Evolutionary conservation across 2,797 vertebrate genomes (phyloP), one percentile per base, ranked within the genome.

Genomic region (Hafferia zeledoni): DNA sequence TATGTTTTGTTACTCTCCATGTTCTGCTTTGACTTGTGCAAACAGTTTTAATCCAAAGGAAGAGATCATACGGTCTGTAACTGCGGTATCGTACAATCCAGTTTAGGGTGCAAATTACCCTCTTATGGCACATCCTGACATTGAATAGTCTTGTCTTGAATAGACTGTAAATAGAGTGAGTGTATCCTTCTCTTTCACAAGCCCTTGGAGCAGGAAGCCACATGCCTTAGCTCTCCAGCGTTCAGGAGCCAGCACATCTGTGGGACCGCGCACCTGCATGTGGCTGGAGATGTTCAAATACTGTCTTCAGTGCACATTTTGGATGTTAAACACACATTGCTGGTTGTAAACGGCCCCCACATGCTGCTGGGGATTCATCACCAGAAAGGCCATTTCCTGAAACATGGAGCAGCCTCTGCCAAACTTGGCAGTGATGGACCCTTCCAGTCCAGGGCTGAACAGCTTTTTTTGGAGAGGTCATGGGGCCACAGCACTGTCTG

Each of bases 1-100:
- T 67, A 31, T 91, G 91, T 94, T 91, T 96, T 96, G 93, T 94
- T 96, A 49, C 68, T 91, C 93, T 82, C 61, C 94, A 94, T 92
- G 91, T 95, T 96, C 90, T 89, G 80, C 86, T 94, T 74, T 91
- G 95, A 80, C 91, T 94, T 83, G 91, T 90, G 83, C 90, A 85
- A 96, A 95, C 83, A 94, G 60, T 71, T 95, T 44, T 93, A 94
- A 94, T 87, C 91, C 80, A 68, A 30, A 87, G 65, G 87, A 92
- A 24, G 83, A 60, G 89, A 57, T 93, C 77, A 9, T 31, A 49
- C 11, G 5, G 72, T 46, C 70, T 70, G 67, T n/a, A 81, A 18
- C 85, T 56, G 60, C 0, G 1, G 77, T n/a, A 23, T 50, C 4
- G 0, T 70, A n/a, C 74, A 17, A 50, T 69, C 61, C 53, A 33